phyloP scores from a whole-genome alignment of 2,888 invertebrate species.

The Oxystoma pomonae region DNA sequence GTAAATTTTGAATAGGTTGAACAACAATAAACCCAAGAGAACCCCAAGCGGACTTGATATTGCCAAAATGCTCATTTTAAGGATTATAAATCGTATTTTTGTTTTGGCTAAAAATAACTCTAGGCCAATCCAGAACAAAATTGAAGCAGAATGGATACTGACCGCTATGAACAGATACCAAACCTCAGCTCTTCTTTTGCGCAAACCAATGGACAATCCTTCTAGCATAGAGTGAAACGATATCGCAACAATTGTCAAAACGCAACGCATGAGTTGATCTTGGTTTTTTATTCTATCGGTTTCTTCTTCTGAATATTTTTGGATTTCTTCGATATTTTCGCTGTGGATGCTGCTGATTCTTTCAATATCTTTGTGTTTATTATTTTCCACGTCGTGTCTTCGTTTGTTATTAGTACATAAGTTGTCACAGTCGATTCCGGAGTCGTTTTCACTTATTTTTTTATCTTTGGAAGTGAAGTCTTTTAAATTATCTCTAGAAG shows the following conservation, averaged over 20 bases:
- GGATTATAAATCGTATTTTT: constrained; percentile 41
- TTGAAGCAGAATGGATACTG: constrained; percentile 52
- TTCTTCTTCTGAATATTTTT: constrained; percentile 24
- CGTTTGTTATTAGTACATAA: not conserved
- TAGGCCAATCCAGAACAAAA: constrained; percentile 53
- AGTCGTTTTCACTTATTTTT: not conserved
- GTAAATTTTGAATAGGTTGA: not conserved
- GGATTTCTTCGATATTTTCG: not conserved
- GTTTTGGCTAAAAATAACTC: constrained; percentile 50
- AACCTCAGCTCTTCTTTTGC: constrained; percentile 46
- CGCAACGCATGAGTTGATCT: constrained; percentile 43
- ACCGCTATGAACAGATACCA: constrained; percentile 54
- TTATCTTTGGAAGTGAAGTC: not conserved
- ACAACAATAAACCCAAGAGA: constrained; percentile 42
- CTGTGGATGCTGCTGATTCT: not conserved
- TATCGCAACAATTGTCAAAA: constrained; percentile 50
- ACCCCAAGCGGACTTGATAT: constrained; percentile 52
- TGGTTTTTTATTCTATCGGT: constrained; percentile 20
- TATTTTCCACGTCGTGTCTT: not conserved
- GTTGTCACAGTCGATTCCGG: not conserved
- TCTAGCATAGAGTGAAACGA: constrained; percentile 55
- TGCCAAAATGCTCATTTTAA: constrained; percentile 48
- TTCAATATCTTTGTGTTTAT: not conserved
- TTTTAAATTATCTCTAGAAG: not conserved
- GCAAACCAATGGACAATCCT: constrained; percentile 53